A percentile compares a stretch with the other conserved stretches of the same genome.
phyloP scores from a whole-genome alignment of 2,888 invertebrate genomes.

The Nemotelus nigrinus region DNA sequence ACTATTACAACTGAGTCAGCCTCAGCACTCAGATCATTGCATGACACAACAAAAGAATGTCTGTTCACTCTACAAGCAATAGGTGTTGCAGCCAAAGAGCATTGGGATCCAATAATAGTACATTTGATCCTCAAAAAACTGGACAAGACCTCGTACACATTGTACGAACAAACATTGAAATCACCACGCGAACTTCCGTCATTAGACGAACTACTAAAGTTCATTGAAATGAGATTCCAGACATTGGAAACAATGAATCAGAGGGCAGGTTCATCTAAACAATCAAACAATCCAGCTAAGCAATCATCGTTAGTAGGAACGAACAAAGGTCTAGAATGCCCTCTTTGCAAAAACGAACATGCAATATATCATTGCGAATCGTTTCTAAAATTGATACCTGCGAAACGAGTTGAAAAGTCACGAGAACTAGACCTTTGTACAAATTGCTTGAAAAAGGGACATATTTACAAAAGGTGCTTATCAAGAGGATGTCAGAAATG shows the following conservation, averaged over 20 bases:
- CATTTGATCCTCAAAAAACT: conserved; percentile 11
- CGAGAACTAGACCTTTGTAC: not conserved
- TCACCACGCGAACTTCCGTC: conserved; percentile 11
- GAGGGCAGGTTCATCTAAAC: not conserved
- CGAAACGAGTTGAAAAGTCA: not conserved
- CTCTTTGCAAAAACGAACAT: not conserved
- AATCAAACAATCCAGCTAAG: not conserved
- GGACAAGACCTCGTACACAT: not conserved
- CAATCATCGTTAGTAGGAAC: not conserved
- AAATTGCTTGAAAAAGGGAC: conserved; percentile 4
- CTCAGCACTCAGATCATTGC: not conserved
- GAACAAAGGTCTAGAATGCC: not conserved
- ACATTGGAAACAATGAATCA: not conserved
- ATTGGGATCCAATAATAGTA: conserved; percentile 22
- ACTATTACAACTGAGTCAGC: conserved; percentile 17
- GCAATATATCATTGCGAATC: conserved; percentile 6
- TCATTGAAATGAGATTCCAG: conserved; percentile 22
- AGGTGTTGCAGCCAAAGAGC: not conserved
- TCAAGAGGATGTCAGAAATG: conserved; percentile 11
- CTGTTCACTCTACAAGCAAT: not conserved
- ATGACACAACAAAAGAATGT: conserved; percentile 34
- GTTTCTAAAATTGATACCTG: not conserved
- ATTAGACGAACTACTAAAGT: conserved; percentile 5
- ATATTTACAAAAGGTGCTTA: not conserved
- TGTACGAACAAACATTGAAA: conserved; percentile 22